A percentile compares a stretch with the other conserved stretches of the same genome.
These are phyloP conservation scores for Columba livia DNA, from an alignment of 2,113 vertebrate species.

Conservation along the genomic window DNA sequence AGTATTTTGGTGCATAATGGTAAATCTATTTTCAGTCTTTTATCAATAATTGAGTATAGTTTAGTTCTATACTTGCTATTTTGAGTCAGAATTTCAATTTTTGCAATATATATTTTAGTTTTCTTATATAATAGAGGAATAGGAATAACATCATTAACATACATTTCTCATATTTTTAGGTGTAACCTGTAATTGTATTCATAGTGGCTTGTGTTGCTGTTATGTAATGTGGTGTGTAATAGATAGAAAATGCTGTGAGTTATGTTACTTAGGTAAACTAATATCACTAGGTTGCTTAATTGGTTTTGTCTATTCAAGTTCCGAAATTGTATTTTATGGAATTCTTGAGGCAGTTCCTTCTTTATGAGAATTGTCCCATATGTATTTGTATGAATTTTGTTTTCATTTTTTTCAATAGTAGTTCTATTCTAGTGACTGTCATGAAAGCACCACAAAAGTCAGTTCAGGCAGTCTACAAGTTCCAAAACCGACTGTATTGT, in stretches of 20 bases:
- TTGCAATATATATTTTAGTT: accelerated
- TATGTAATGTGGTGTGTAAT: accelerated
- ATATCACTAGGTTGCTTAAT: accelerated
- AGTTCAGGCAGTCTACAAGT: no score
- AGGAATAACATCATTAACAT: accelerated
- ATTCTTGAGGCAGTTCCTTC: background rate
- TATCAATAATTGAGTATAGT: accelerated
- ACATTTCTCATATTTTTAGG: accelerated
- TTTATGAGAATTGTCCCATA: accelerated
- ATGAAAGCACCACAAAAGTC: no score
- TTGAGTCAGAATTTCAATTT: background rate
- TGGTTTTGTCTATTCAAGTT: background rate
- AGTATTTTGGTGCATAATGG: background rate
- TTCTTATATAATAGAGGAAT: no score
- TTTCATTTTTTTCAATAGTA: background rate
- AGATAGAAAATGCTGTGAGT: accelerated
- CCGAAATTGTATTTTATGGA: background rate
- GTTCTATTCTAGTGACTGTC: background rate
- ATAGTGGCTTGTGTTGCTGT: accelerated
- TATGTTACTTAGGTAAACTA: accelerated
- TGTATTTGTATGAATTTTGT: background rate
- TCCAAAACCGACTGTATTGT: no score
- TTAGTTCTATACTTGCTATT: background rate
- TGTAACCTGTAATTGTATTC: accelerated
- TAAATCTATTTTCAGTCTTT: background rate